phyloP scores from a whole-genome alignment of 2,113 vertebrate species.

The Carassius carassius region DNA sequence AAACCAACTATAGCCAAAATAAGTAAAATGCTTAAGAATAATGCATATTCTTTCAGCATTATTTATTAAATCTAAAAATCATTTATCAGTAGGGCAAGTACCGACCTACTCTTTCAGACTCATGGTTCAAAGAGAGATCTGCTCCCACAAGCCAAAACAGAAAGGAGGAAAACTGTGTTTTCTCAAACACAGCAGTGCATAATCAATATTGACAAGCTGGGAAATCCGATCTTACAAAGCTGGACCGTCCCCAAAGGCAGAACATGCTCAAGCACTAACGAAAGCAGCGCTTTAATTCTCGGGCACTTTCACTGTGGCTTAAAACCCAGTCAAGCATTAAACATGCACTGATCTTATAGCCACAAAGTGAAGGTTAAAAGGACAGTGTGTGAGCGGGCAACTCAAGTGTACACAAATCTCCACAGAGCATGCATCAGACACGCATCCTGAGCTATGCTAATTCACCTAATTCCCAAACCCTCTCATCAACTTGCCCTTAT shows the following conservation, averaged over 20 bases:
- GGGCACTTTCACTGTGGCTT: slow-evolving; percentile 62
- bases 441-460: slow-evolving; percentile 46
- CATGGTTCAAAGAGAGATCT: slow-evolving; percentile 44
- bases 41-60: not conserved
- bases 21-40: not conserved
- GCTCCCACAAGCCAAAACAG: slow-evolving; percentile 45
- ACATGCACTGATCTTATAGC: slow-evolving; percentile 32
- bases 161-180: slow-evolving; percentile 64
- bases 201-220: slow-evolving; percentile 71
- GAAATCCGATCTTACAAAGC: slow-evolving; percentile 64
- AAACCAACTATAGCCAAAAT: not conserved
- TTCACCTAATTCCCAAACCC: slow-evolving; percentile 58
- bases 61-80: not conserved
- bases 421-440: slow-evolving; percentile 38
- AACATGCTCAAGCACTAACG: slow-evolving; percentile 71
- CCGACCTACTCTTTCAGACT: slow-evolving; percentile 62
- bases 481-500: slow-evolving; percentile 50
- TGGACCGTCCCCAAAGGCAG: slow-evolving; percentile 66
- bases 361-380: slow-evolving; percentile 43
- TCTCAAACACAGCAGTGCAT: slow-evolving; percentile 64
- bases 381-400: slow-evolving; percentile 10
- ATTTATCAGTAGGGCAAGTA: slow-evolving; percentile 36
- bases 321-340: slow-evolving; percentile 46
- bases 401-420: slow-evolving; percentile 39
- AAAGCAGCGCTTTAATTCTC: slow-evolving; percentile 74